Evolutionary conservation across 2,113 vertebrate species (phyloP).

Genomic region (Zosterops hypoxanthus): DNA sequence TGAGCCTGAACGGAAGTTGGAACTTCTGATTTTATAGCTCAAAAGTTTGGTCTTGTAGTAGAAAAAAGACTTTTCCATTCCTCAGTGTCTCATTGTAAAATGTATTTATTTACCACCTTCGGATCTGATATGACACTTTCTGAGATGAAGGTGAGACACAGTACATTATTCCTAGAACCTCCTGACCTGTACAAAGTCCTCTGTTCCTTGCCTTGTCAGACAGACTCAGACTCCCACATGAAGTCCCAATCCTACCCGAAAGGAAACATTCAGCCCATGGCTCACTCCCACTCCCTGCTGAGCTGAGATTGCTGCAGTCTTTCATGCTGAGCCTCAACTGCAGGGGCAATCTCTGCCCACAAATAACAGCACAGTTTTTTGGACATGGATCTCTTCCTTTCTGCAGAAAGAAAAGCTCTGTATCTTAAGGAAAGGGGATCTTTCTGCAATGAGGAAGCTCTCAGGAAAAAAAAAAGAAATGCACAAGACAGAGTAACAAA

Average conservation of each 20-base stretch:
- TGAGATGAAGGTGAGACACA: not conserved
- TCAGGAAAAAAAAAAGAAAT: not conserved
- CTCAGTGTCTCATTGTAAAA: not conserved
- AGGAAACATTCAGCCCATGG: not conserved
- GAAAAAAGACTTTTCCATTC: not conserved
- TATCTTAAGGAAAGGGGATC: not conserved
- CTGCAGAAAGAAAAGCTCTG: not conserved
- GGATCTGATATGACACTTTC: not conserved
- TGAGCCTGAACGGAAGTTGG: not conserved
- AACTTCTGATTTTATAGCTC: not conserved
- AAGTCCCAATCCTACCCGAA: not conserved
- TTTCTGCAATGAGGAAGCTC: not conserved
- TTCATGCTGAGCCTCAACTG: not conserved
- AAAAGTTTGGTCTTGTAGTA: not conserved
- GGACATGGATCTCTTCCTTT: not conserved
- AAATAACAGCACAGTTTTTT: not conserved
- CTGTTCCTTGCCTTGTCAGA: not conserved
- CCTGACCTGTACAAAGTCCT: not conserved
- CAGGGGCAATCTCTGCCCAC: not conserved
- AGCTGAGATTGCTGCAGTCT: not conserved
- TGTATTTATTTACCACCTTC: not conserved
- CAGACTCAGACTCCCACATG: not conserved
- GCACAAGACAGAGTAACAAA: not conserved
- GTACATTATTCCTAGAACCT: not conserved
- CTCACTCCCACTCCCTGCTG: not conserved